Conservation (phyloP, 2,113 vertebrate genomes). For the Panthera uncia region DNA sequence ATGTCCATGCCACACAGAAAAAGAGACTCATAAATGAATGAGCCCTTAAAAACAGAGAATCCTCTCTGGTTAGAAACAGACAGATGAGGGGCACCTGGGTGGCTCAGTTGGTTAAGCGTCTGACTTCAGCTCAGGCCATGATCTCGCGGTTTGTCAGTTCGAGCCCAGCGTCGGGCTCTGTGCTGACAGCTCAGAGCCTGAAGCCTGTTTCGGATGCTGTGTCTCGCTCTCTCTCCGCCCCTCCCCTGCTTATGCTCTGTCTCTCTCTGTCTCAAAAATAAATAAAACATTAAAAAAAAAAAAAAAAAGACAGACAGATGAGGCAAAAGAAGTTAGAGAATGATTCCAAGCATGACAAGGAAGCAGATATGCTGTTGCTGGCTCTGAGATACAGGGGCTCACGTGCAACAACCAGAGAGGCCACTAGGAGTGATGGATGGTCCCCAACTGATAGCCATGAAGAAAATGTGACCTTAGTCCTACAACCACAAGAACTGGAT, state of each 20-base stretch:
- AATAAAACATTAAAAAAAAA: too few species aligned
- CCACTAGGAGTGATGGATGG: not conserved
- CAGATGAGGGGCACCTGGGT: not conserved
- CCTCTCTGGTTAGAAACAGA: not conserved
- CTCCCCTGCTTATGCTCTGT: too few species aligned
- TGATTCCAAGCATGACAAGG: not conserved
- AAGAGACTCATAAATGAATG: not conserved
- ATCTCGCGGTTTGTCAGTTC: too few species aligned
- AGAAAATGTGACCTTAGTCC: not conserved
- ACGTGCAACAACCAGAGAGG: not conserved
- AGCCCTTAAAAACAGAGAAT: not conserved
- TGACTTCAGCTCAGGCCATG: too few species aligned
- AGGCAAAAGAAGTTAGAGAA: not conserved
- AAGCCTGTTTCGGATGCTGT: too few species aligned
- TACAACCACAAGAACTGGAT: not conserved
- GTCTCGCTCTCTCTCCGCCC: too few species aligned
- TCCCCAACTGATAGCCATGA: not conserved
- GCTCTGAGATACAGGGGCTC: not conserved
- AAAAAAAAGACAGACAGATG: not conserved
- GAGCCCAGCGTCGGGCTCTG: too few species aligned
- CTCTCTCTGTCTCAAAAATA: too few species aligned
- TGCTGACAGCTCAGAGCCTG: too few species aligned
- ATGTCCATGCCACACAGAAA: not conserved
- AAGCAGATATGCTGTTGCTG: not conserved
- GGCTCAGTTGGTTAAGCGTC: too few species aligned